phyloP scores from a whole-genome alignment of 2,888 invertebrate species.

The Reticulitermes lucifugus region DNA sequence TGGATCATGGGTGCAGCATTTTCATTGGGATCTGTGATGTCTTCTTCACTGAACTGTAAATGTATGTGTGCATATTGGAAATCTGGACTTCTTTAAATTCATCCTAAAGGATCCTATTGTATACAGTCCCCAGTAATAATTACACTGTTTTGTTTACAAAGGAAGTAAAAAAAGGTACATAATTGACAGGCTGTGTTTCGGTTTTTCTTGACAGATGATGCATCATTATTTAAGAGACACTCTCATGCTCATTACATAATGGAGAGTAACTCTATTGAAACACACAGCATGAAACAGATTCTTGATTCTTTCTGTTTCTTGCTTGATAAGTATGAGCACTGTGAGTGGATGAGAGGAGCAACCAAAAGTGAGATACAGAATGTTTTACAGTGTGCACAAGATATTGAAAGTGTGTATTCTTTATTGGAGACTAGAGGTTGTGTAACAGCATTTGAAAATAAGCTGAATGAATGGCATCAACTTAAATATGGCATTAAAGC shows the following conservation, averaged over 20 bases:
- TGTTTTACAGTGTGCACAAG: slow-evolving; percentile 67
- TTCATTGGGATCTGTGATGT: too few relatives aligned
- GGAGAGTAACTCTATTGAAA: neutral
- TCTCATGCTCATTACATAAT: neutral
- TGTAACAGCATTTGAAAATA: slow-evolving; percentile 62
- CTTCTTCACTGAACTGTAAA: too few relatives aligned
- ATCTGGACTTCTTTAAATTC: too few relatives aligned
- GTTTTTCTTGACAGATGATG: neutral
- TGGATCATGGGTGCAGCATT: too few relatives aligned
- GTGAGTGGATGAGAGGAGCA: slow-evolving; percentile 64
- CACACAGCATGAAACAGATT: slow-evolving; percentile 1
- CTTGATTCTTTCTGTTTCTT: neutral
- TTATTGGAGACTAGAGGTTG: slow-evolving; percentile 63
- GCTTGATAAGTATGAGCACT: slow-evolving; percentile 62
- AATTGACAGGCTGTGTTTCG: neutral
- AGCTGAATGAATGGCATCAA: slow-evolving; percentile 62
- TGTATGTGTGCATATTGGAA: too few relatives aligned
- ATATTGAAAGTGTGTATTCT: slow-evolving; percentile 68
- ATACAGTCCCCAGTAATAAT: neutral
- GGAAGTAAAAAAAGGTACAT: neutral
- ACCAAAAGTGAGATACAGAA: slow-evolving; percentile 67
- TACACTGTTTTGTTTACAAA: neutral
- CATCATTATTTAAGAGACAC: neutral
- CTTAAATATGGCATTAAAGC: slow-evolving; percentile 56
- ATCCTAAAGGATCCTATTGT: too few relatives aligned